Conservation (phyloP, 2,797 vertebrate genomes). For the Sebastes taczanowskii region DNA sequence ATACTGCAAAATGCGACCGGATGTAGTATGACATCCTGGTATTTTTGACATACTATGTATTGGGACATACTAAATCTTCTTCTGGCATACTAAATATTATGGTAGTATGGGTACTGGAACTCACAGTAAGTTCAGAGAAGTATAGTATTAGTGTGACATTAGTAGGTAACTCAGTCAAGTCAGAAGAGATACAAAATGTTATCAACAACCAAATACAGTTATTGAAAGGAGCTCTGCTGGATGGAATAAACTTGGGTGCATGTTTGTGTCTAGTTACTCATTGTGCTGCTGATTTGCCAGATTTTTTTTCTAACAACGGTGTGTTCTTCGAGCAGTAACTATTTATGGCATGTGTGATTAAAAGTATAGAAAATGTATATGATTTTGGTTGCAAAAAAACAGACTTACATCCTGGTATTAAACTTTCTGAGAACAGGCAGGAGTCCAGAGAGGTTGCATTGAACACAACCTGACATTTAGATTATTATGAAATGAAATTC, state of each 20-base stretch:
- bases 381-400: neutral
- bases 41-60: too few relatives aligned
- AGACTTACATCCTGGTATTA: neutral
- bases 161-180: neutral
- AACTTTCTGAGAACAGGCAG: neutral
- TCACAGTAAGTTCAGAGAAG: neutral
- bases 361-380: neutral
- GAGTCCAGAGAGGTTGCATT: neutral
- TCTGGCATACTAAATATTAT: too few relatives aligned
- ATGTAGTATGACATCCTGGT: too few relatives aligned
- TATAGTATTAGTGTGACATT: neutral
- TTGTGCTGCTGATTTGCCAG: neutral
- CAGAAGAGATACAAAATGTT: neutral
- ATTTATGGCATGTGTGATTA: neutral
- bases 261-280: neutral
- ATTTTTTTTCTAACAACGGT: neutral
- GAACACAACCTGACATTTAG: slow-evolving; percentile 1
- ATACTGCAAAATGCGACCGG: too few relatives aligned
- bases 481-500: neutral
- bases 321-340: neutral
- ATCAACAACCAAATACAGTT: neutral
- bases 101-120: too few relatives aligned
- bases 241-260: neutral
- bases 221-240: neutral
- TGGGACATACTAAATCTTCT: too few relatives aligned